Conservation (phyloP, 2,888 invertebrate genomes). For the Erebia epiphron region DNA sequence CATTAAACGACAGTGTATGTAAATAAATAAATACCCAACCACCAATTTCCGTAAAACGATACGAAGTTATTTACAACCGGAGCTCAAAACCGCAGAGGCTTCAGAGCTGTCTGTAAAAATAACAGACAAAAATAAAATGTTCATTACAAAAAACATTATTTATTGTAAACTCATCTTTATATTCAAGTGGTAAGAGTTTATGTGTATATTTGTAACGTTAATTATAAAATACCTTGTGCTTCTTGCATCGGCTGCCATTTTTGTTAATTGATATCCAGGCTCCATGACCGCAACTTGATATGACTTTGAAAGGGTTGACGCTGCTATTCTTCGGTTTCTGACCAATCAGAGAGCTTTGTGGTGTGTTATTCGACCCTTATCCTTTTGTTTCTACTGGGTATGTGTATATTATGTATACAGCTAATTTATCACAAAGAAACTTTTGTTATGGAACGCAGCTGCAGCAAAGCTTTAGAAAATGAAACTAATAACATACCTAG, state of each 20-base stretch:
- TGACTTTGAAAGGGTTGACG: conserved; percentile 50
- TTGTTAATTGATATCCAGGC: conserved; percentile 54
- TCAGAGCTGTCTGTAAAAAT: conserved; percentile 29
- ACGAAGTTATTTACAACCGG: conserved; percentile 30
- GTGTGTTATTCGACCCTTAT: conserved; percentile 32
- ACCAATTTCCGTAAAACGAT: conserved; percentile 35
- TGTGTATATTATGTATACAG: conserved; percentile 15
- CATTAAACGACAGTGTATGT: conserved; percentile 17
- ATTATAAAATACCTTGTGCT: conserved; percentile 22
- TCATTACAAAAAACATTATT: conserved; percentile 21
- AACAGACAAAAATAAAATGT: conserved; percentile 18
- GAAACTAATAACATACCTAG: not conserved
- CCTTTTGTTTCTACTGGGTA: conserved; percentile 21
- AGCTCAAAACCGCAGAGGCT: conserved; percentile 28
- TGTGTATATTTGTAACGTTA: conserved; percentile 13
- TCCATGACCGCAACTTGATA: conserved; percentile 55
- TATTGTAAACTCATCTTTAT: conserved; percentile 34
- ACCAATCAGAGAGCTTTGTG: conserved; percentile 48
- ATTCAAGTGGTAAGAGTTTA: conserved; percentile 21
- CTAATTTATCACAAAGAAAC: conserved; percentile 14
- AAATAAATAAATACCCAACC: conserved; percentile 31
- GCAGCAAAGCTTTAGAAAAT: conserved; percentile 11
- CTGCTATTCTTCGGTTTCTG: conserved; percentile 45
- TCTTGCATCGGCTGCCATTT: conserved; percentile 49
- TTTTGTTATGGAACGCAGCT: conserved; percentile 25